These are phyloP conservation scores for Calidris pugnax DNA, from an alignment of 2,113 vertebrate species.

Conservation along the genomic window DNA sequence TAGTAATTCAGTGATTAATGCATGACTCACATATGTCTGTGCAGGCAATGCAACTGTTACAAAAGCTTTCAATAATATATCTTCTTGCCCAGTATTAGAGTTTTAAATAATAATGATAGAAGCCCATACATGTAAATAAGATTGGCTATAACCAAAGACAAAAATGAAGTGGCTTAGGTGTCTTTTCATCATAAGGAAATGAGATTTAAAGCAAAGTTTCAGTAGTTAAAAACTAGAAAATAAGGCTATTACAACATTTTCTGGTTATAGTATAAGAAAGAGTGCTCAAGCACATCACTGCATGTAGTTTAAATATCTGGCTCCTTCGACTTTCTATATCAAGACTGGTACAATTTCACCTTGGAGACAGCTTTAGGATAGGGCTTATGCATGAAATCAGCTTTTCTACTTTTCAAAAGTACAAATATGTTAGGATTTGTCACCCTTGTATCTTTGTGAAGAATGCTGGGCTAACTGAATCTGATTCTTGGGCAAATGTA, in stretches of 20 bases:
- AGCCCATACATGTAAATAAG: neutral
- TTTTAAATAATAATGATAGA: neutral
- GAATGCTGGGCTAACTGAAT: conserved; percentile 38
- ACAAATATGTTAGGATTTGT: conserved; percentile 24
- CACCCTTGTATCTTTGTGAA: conserved; percentile 48
- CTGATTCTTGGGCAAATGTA: conserved; percentile 39
- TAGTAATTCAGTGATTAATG: neutral
- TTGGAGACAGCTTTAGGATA: conserved; percentile 29
- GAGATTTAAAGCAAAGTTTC: neutral
- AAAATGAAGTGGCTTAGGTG: neutral
- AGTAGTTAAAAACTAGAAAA: neutral
- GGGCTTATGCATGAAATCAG: conserved; percentile 28
- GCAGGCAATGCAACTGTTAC: neutral
- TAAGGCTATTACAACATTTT: neutral
- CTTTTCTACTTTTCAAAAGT: conserved; percentile 50
- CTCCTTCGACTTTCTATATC: neutral
- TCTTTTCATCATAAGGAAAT: neutral
- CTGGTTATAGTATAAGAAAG: neutral
- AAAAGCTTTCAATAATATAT: neutral
- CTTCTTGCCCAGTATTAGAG: neutral
- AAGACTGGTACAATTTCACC: neutral
- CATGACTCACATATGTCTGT: neutral
- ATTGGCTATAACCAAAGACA: neutral
- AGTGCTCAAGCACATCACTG: neutral
- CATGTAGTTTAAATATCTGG: neutral